Evolutionary conservation across 2,888 invertebrate genomes (phyloP).

Genomic region (Phytoseiulus persimilis): DNA sequence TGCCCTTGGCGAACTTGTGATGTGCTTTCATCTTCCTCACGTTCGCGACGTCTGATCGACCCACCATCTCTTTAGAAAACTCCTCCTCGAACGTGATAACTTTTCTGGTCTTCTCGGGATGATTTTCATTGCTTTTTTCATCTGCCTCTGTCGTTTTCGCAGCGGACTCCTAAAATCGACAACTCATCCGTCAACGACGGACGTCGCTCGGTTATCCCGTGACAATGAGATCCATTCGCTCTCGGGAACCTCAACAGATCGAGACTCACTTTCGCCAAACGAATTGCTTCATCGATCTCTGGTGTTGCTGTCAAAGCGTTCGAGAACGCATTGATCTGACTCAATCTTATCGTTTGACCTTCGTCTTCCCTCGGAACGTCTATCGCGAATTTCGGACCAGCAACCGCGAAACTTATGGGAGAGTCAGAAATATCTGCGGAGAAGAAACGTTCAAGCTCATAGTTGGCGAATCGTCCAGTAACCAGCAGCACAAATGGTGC

Average conservation of each 20-base stretch:
- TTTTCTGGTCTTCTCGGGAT: not conserved
- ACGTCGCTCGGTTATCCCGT: not conserved
- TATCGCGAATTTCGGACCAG: not conserved
- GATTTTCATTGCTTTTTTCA: not conserved
- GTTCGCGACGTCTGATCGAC: slow-evolving; percentile 17
- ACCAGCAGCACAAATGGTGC: not conserved
- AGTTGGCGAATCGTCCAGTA: not conserved
- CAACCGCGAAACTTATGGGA: not conserved
- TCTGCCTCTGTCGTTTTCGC: not conserved
- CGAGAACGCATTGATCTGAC: slow-evolving; percentile 8
- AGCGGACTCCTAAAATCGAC: not conserved
- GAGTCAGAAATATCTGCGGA: slow-evolving; percentile 6
- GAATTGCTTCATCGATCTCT: not conserved
- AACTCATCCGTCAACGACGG: not conserved
- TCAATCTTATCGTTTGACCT: not conserved
- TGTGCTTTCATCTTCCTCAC: slow-evolving; percentile 12
- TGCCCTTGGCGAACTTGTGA: not conserved
- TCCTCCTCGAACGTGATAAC: slow-evolving; percentile 29
- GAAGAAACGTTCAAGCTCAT: not conserved
- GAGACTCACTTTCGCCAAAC: not conserved
- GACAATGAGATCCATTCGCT: no score
- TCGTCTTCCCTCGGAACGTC: not conserved
- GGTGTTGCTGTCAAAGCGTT: not conserved
- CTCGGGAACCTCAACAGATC: not conserved
- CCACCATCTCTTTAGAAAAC: slow-evolving; percentile 6